Evolutionary conservation across 2,113 vertebrate species (phyloP), one percentile per base, ranked within the genome.

Genomic region (Gobio gobio): DNA sequence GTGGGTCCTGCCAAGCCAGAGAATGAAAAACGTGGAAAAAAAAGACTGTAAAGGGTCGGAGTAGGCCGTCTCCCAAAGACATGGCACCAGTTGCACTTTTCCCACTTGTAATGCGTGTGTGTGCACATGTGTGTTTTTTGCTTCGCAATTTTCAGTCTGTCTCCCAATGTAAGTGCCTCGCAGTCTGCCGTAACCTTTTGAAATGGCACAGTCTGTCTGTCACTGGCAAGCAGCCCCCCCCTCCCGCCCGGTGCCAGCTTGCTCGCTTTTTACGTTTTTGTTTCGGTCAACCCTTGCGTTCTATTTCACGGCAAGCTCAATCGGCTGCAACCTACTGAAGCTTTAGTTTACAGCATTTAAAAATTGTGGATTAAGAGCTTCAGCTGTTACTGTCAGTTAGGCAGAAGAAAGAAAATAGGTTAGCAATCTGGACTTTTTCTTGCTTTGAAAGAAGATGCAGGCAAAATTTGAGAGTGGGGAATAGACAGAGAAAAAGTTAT

Each of bases 171-270:
- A 89, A 76, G 84, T 87, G 89, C 78, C 87, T 93, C 86, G 75
- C 87, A 90, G 91, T 86, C 85, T 79, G 47, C 47, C 29, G 82
- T 92, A 92, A 91, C 91, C 92, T 93, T 94, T 91, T 12, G 22
- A 93, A 94, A 94, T 93, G 91, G 90, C 89, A 93, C 90, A 78
- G 78, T 87, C 92, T 93, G 92, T 88, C 89, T 88, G 77, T 89
- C 87, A 82, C 87, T 91, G 90, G 91, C 85, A 91, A 87, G 79
- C 88, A 80, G 33, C 78, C 51, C 51, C 45, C 45, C 47, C 61
- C 75, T 6, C n/a, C 22, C 3, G 0, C 20, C 74, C 5, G 9
- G 49, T 40, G 75, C 83, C 75, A 73, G 40, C 33, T 86, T 51
- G 89, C 87, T 84, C 66, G 78, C 83, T 86, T 87, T 89, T 83